phyloP scores from a whole-genome alignment of 2,888 invertebrate species.

The Dolichomitus sp. region DNA sequence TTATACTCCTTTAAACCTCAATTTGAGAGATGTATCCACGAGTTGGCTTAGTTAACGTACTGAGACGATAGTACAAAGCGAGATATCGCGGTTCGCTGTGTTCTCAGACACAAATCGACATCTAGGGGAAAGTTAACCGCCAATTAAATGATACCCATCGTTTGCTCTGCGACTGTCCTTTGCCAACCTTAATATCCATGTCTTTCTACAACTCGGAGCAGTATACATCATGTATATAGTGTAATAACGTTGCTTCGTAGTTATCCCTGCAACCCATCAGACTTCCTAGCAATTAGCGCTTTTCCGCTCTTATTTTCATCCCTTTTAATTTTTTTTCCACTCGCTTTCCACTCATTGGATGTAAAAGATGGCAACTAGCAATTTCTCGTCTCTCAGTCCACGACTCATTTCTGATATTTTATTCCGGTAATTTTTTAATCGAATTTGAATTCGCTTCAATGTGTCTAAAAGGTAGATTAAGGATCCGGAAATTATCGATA shows the following conservation, averaged over 20 bases:
- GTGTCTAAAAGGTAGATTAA: not conserved
- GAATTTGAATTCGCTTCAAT: not conserved
- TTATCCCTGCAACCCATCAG: slow-evolving; percentile 17
- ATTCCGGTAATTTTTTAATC: slow-evolving; percentile 7
- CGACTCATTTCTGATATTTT: slow-evolving; percentile 10
- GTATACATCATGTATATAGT: not conserved
- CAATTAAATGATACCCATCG: slow-evolving; percentile 74
- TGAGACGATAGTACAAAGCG: slow-evolving; percentile 49
- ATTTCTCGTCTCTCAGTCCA: not conserved
- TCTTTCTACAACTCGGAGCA: slow-evolving; percentile 10
- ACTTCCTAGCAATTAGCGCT: slow-evolving; percentile 38
- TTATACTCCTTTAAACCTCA: slow-evolving; percentile 36
- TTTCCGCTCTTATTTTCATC: slow-evolving; percentile 30
- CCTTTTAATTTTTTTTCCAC: not conserved
- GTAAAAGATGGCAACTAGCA: not conserved
- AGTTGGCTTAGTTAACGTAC: slow-evolving; percentile 34
- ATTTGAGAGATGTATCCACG: slow-evolving; percentile 30
- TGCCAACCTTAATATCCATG: slow-evolving; percentile 24
- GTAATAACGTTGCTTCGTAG: slow-evolving; percentile 5
- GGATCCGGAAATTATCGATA: not conserved
- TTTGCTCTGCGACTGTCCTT: slow-evolving; percentile 45
- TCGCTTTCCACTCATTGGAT: slow-evolving; percentile 14
- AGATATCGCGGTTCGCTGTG: slow-evolving; percentile 29
- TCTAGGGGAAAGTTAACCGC: slow-evolving; percentile 68
- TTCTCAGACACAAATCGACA: slow-evolving; percentile 36